Conservation (phyloP, 2,888 invertebrate genomes). For the Apamea monoglypha region DNA sequence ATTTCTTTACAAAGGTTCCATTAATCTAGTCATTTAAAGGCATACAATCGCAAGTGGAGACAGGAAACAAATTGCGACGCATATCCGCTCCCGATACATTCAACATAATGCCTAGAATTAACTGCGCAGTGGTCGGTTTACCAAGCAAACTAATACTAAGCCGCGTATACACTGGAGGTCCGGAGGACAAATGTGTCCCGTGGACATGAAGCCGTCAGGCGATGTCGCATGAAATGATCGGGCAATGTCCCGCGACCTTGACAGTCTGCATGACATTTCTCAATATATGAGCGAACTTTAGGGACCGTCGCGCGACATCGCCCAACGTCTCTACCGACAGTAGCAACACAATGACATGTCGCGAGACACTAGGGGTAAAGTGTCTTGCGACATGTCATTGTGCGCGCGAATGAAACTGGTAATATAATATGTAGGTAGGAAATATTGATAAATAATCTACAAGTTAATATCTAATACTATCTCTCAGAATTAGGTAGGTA, state of each 20-base stretch:
- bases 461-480: background rate
- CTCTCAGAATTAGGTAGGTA: background rate
- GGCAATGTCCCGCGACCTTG: background rate
- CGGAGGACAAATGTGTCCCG: background rate
- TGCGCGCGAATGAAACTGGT: background rate
- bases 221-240: background rate
- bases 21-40: constrained; percentile 28
- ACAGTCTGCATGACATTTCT: background rate
- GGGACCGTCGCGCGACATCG: background rate
- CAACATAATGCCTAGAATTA: constrained; percentile 5
- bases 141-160: background rate
- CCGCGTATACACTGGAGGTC: background rate
- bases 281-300: background rate
- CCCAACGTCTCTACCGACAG: background rate
- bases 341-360: background rate
- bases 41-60: constrained; percentile 22
- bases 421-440: background rate
- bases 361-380: no score
- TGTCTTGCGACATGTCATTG: background rate
- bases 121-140: background rate
- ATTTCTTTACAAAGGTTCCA: constrained; percentile 29
- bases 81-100: constrained; percentile 30
- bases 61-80: constrained; percentile 32
- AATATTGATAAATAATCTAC: background rate
- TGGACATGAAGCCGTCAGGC: background rate